A percentile compares a stretch with the other conserved stretches of the same genome.
Evolutionary conservation across 2,888 invertebrate species (phyloP).

Genomic region (Parnassius apollo): DNA sequence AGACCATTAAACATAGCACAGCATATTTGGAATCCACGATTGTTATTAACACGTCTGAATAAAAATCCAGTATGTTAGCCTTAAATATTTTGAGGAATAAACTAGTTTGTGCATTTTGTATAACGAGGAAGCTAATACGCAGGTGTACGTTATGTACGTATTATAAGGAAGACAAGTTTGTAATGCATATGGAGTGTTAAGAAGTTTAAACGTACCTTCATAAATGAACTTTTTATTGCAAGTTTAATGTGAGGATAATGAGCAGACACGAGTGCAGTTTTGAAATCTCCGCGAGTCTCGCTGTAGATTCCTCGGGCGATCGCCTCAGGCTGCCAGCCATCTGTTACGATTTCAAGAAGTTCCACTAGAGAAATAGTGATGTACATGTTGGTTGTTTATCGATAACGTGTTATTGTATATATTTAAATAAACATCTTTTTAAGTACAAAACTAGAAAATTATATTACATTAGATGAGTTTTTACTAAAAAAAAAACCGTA

Average conservation of each 20-base stretch:
- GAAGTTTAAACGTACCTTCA: slow-evolving; percentile 14
- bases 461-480: no score
- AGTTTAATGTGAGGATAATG: slow-evolving; percentile 26
- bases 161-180: slow-evolving; percentile 8
- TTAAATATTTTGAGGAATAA: no score
- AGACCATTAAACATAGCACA: no score
- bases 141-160: no score
- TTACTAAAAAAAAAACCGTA: no score
- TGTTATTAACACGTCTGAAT: no score
- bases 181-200: slow-evolving; percentile 1
- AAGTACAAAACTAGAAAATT: no score
- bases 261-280: slow-evolving; percentile 21
- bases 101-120: no score
- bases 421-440: no score
- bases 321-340: slow-evolving; percentile 25
- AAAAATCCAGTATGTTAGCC: no score
- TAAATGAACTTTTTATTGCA: slow-evolving; percentile 27
- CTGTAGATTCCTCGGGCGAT: slow-evolving; percentile 27
- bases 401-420: not conserved
- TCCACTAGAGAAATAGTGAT: slow-evolving; percentile 24
- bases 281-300: slow-evolving; percentile 42
- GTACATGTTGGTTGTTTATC: not conserved
- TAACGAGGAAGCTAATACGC: no score
- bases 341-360: slow-evolving; percentile 31
- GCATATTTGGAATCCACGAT: no score